These are phyloP conservation scores for Ifrita kowaldi DNA, from an alignment of 2,113 vertebrate species.

Conservation along the genomic window DNA sequence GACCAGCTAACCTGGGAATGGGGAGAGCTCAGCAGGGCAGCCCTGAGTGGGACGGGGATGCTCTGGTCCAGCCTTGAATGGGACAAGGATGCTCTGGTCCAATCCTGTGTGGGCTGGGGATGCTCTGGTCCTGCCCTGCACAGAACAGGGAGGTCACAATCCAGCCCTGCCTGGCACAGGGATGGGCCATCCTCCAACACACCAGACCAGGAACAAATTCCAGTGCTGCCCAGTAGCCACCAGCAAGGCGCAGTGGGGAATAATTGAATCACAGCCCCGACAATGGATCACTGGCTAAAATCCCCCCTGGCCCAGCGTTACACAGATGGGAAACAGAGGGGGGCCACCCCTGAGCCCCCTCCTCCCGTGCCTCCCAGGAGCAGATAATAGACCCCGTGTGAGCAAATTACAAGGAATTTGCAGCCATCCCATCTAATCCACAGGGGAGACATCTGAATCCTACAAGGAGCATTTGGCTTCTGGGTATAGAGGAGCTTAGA, in stretches of 20 bases:
- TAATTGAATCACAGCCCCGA: neutral
- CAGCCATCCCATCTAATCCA: conserved; percentile 26
- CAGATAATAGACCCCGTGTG: neutral
- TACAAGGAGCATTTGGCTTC: conserved; percentile 14
- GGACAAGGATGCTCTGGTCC: neutral
- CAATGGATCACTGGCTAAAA: neutral
- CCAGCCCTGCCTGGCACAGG: neutral
- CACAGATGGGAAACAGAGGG: neutral
- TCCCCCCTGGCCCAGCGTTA: neutral
- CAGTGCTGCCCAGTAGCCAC: neutral
- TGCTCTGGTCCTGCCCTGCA: too few relatives aligned
- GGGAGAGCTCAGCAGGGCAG: neutral
- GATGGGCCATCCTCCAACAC: neutral
- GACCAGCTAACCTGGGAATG: neutral
- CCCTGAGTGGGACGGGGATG: too few relatives aligned
- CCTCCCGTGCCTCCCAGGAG: neutral
- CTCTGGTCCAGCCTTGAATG: rapidly evolving
- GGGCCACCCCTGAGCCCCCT: neutral
- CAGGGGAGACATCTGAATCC: conserved; percentile 2
- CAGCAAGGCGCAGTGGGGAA: neutral
- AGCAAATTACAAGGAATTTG: conserved; percentile 43
- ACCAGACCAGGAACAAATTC: rapidly evolving
- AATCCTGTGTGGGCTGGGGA: rapidly evolving
- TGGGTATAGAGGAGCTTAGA: conserved; percentile 8
- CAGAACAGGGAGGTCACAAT: rapidly evolving